phyloP scores from a whole-genome alignment of 2,888 invertebrate species.

The Cryptus viduatorius region DNA sequence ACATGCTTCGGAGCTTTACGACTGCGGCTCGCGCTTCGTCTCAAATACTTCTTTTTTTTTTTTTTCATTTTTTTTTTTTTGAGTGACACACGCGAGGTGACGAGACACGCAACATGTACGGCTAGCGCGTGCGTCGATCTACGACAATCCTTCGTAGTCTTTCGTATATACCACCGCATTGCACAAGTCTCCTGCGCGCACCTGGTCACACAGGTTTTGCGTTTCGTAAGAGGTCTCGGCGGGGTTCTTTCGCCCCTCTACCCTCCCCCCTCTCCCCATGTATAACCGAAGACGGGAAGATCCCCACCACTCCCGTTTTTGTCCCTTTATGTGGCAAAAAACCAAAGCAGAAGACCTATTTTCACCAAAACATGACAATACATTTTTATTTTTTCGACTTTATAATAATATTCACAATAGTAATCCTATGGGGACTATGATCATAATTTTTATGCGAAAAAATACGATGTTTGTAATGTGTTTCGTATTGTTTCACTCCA shows the following conservation, averaged over 20 bases:
- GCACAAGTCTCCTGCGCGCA: conserved; percentile 35
- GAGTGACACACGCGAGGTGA: conserved; percentile 62
- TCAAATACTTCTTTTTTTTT: conserved; percentile 16
- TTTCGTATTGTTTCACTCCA: no score
- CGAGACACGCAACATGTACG: conserved; percentile 62
- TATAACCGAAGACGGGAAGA: background rate
- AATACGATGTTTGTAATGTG: no score
- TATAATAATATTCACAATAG: no score
- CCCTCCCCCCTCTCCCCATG: background rate
- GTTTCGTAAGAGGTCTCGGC: conserved; percentile 37
- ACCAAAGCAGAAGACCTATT: background rate
- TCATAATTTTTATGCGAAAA: no score
- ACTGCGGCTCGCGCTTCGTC: conserved; percentile 38
- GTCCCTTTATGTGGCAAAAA: background rate
- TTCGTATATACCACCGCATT: conserved; percentile 26
- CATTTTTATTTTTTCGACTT: no score
- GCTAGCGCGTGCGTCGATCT: conserved; percentile 51
- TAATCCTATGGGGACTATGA: no score
- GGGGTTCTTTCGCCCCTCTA: conserved; percentile 14
- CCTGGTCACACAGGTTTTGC: conserved; percentile 63
- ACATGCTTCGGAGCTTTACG: conserved; percentile 11
- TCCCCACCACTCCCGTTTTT: background rate
- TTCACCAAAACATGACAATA: background rate
- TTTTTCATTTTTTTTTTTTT: conserved; percentile 22
- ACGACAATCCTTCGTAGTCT: conserved; percentile 45